phyloP scores from a whole-genome alignment of 2,888 invertebrate species.

The Pterobdella sp. region DNA sequence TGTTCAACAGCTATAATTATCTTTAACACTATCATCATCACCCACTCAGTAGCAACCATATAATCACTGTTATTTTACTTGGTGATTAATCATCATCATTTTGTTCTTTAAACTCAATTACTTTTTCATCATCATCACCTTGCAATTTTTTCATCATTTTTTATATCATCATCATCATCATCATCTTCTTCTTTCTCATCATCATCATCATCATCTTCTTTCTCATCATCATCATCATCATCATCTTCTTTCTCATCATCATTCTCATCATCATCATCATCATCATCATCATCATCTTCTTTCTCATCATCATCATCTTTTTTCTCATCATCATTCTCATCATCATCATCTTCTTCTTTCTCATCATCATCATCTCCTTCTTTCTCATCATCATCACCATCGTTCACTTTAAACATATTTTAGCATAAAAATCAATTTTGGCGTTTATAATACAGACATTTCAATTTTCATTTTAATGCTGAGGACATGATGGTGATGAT shows the following conservation, averaged over 20 bases:
- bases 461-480: background rate
- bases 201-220: background rate
- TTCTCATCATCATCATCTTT: background rate
- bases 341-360: background rate
- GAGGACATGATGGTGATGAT: conserved; percentile 18
- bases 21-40: too few relatives aligned
- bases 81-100: background rate
- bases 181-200: background rate
- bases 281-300: background rate
- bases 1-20: too few relatives aligned
- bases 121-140: background rate
- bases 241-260: background rate
- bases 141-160: background rate
- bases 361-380: background rate
- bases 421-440: background rate
- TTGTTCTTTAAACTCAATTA: background rate
- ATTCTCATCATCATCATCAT: background rate
- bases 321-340: background rate
- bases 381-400: background rate
- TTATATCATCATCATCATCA: background rate
- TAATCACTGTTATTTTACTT: too few relatives aligned
- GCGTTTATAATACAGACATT: background rate
- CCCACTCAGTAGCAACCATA: too few relatives aligned
- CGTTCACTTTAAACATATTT: background rate
- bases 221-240: conserved; percentile 4